Percentiles rank a stretch among this genome's conserved stretches.
Conservation (phyloP, 2,113 vertebrate genomes). For the Gavia stellata region DNA sequence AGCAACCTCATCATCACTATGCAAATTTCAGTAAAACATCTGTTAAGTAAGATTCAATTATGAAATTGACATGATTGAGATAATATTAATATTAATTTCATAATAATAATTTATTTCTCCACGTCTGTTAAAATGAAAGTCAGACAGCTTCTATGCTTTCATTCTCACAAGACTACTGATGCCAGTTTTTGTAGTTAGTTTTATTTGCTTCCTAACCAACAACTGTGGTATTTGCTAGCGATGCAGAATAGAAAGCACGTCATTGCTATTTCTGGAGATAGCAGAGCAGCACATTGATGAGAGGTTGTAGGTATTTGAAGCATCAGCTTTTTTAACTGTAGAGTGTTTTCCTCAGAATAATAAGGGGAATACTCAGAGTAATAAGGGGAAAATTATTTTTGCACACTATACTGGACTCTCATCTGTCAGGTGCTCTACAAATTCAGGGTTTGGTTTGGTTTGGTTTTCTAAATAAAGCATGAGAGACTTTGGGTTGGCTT, state of each 20-base stretch:
- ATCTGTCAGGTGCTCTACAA: neutral
- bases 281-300: neutral
- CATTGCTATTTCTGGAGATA: neutral
- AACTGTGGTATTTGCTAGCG: neutral
- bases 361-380: neutral
- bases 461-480: neutral
- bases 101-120: neutral
- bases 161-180: neutral
- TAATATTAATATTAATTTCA: neutral
- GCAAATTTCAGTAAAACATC: neutral
- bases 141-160: neutral
- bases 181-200: neutral
- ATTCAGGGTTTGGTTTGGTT: neutral
- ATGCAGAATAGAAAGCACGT: accelerated
- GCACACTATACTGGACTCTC: neutral
- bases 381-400: neutral
- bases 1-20: neutral
- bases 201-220: neutral
- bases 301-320: neutral
- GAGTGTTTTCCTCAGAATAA: neutral
- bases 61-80: neutral
- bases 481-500: neutral
- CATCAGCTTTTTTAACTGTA: neutral
- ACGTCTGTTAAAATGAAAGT: neutral
- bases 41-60: neutral